A percentile compares a stretch with the other conserved stretches of the same genome.
Evolutionary conservation across 2,113 vertebrate species (phyloP).

Genomic region (Phaetusa simplex): DNA sequence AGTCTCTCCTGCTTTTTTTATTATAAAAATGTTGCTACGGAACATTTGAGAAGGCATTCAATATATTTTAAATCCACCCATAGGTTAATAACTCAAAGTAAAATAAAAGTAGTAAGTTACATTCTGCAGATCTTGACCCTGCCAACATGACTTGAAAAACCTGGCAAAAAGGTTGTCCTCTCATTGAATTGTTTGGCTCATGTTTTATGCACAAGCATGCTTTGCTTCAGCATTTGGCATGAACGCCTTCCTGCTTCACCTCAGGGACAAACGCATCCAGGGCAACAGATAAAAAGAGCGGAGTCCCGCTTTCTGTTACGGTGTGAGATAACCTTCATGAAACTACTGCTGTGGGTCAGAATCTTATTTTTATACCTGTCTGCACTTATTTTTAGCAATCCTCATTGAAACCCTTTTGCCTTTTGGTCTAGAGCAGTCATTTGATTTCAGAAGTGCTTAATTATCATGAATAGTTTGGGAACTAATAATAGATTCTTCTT

Average conservation of each 20-base stretch:
- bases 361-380: neutral
- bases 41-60: neutral
- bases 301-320: neutral
- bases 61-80: neutral
- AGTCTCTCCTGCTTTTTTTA: neutral
- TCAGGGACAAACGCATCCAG: slow-evolving; percentile 2
- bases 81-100: neutral
- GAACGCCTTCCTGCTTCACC: neutral
- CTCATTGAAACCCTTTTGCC: neutral
- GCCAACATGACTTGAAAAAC: slow-evolving; percentile 3
- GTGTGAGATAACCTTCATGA: neutral
- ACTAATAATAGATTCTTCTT: neutral
- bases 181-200: slow-evolving; percentile 30
- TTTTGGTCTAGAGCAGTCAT: neutral
- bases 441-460: neutral
- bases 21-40: neutral
- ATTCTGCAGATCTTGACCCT: slow-evolving; percentile 4
- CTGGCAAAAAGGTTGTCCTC: slow-evolving; percentile 12
- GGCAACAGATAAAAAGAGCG: neutral
- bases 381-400: neutral
- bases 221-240: slow-evolving; percentile 29
- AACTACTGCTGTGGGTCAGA: neutral
- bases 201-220: slow-evolving; percentile 25
- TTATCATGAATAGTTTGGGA: neutral
- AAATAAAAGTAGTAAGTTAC: neutral